These are phyloP conservation scores for Apodemia duryi DNA, from an alignment of 2,888 invertebrate genomes.

Conservation along the genomic window DNA sequence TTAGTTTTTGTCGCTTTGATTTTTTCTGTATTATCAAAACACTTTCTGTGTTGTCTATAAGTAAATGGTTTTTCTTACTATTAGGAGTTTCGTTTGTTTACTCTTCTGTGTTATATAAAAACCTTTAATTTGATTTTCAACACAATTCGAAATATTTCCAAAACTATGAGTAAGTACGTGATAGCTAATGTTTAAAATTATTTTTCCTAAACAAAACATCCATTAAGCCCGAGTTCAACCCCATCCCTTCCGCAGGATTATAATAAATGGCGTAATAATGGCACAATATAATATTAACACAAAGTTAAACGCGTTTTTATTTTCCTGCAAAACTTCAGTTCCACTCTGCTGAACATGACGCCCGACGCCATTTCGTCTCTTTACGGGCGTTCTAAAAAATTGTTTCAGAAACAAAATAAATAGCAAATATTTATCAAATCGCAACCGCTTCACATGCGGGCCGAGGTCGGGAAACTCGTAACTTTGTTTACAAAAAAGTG, in stretches of 20 bases:
- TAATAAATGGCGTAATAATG: constrained; percentile 78
- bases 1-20: too few species aligned
- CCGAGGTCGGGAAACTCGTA: constrained; percentile 33
- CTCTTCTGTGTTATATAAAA: too few species aligned
- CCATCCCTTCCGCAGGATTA: constrained; percentile 73
- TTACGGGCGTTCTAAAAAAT: constrained; percentile 64
- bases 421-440: constrained; percentile 72
- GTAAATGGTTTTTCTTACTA: too few species aligned
- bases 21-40: too few species aligned
- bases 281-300: constrained; percentile 79
- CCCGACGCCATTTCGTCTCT: constrained; percentile 57
- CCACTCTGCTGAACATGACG: constrained; percentile 52
- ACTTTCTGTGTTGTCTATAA: too few species aligned
- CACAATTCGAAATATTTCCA: constrained; percentile 25
- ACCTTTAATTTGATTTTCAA: too few species aligned
- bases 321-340: constrained; percentile 68
- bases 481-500: constrained; percentile 6
- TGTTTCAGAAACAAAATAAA: constrained; percentile 64
- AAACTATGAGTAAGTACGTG: constrained; percentile 32
- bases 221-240: constrained; percentile 72
- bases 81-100: too few species aligned
- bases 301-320: constrained; percentile 78
- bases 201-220: constrained; percentile 73
- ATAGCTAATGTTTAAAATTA: constrained; percentile 54
- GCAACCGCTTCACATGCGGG: constrained; percentile 41